These are phyloP conservation scores for Atethmia centrago DNA, from an alignment of 2,888 invertebrate genomes.

Conservation along the genomic window DNA sequence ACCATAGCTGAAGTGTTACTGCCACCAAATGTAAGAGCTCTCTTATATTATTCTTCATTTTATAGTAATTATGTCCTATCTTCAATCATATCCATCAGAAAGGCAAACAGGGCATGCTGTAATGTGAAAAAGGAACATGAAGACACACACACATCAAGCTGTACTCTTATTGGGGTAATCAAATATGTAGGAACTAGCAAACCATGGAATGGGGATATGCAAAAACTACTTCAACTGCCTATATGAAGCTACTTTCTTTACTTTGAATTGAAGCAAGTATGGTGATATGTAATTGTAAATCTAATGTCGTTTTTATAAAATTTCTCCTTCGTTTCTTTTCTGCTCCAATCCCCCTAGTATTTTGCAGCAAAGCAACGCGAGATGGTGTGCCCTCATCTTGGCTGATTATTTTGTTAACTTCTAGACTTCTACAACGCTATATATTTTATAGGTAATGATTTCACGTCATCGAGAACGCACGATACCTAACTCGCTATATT, in stretches of 20 bases:
- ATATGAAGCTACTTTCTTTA: not conserved
- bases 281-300: constrained; percentile 2
- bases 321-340: constrained; percentile 15
- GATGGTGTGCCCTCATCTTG: constrained; percentile 37
- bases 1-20: constrained; percentile 74
- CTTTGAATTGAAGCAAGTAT: not conserved
- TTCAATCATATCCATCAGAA: constrained; percentile 41
- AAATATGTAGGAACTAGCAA: constrained; percentile 7
- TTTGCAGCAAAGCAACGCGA: not conserved
- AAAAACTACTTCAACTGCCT: not conserved
- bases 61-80: constrained; percentile 12
- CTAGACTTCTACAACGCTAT: not conserved
- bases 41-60: constrained; percentile 18
- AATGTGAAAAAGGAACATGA: constrained; percentile 30
- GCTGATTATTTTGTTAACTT: not conserved
- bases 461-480: not conserved
- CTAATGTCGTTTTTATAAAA: not conserved
- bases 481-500: not conserved
- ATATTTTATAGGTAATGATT: not conserved
- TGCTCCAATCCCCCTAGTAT: not conserved
- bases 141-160: constrained; percentile 10
- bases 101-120: constrained; percentile 43
- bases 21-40: constrained; percentile 79
- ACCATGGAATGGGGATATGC: not conserved
- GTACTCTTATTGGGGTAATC: not conserved